phyloP scores from a whole-genome alignment of 2,888 invertebrate species.

The Agelastica alni region DNA sequence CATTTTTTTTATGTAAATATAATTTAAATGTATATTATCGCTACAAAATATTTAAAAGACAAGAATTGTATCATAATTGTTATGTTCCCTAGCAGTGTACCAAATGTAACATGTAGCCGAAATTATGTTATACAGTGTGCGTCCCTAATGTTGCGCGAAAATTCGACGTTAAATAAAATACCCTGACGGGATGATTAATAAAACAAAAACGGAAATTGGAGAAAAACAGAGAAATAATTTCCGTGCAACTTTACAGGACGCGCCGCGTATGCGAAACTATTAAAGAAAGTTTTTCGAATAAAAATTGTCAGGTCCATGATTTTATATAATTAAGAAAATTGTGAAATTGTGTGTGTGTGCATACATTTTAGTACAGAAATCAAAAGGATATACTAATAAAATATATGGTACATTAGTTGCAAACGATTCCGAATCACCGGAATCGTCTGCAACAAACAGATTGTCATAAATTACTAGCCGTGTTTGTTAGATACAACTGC shows the following conservation, averaged over 20 bases:
- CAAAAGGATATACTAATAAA: conserved; percentile 53
- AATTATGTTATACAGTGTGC: conserved; percentile 10
- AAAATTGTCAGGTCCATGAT: conserved; percentile 47
- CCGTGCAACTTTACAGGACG: no score
- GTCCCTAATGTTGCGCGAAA: no score
- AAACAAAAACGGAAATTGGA: no score
- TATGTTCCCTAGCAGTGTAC: conserved; percentile 4
- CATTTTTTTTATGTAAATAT: no score
- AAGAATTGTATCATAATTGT: neutral
- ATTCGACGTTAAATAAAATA: no score
- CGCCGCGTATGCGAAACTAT: conserved; percentile 5
- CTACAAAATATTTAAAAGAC: no score
- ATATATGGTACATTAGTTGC: conserved; percentile 51
- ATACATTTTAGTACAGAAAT: conserved; percentile 58
- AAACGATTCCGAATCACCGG: conserved; percentile 48
- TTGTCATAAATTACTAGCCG: conserved; percentile 56
- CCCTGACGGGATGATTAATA: no score
- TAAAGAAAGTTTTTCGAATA: conserved; percentile 23
- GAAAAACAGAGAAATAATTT: no score
- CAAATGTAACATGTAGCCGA: conserved; percentile 8
- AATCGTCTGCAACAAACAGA: conserved; percentile 54
- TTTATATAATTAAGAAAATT: conserved; percentile 50
- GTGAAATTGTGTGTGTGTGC: conserved; percentile 55
- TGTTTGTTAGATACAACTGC: conserved; percentile 56
- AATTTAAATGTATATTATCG: no score